Evolutionary conservation across 2,888 invertebrate genomes (phyloP).

Genomic region (Thecocarcelia acutangulata): DNA sequence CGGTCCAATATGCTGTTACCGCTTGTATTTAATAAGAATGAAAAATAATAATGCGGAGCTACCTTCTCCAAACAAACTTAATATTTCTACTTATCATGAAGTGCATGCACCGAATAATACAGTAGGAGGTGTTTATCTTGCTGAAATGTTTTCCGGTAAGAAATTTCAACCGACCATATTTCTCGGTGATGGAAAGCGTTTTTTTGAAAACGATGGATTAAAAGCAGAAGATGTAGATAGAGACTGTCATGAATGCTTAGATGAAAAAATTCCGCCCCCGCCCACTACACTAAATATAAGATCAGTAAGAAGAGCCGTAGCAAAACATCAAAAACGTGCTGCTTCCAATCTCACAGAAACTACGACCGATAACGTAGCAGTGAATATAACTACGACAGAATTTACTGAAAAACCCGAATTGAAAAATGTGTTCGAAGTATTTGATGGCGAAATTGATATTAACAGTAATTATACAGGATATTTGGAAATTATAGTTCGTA

Average conservation of each 20-base stretch:
- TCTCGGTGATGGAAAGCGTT: conserved; percentile 86
- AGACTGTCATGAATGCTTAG: conserved; percentile 77
- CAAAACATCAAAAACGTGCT: conserved; percentile 72
- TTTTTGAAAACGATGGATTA: conserved; percentile 73
- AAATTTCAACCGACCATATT: conserved; percentile 86
- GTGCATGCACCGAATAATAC: conserved; percentile 86
- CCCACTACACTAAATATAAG: conserved; percentile 25
- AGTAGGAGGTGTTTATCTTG: conserved; percentile 89
- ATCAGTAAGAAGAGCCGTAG: not conserved
- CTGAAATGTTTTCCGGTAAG: conserved; percentile 90
- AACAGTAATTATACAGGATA: conserved; percentile 92
- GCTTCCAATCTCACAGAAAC: conserved; percentile 77
- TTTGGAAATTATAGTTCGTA: conserved; percentile 86
- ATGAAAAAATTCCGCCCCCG: conserved; percentile 73
- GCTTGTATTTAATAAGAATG: conserved; percentile 89
- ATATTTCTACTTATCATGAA: conserved; percentile 87
- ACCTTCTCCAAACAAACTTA: conserved; percentile 86
- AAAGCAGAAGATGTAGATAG: conserved; percentile 75
- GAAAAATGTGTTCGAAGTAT: conserved; percentile 78
- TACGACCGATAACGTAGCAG: conserved; percentile 76
- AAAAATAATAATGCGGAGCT: conserved; percentile 84
- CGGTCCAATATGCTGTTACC: conserved; percentile 93
- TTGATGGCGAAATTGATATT: conserved; percentile 89
- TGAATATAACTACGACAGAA: conserved; percentile 30
- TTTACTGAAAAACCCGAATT: not conserved